phyloP scores from a whole-genome alignment of 2,797 vertebrate species.

The Lateolabrax maculatus region DNA sequence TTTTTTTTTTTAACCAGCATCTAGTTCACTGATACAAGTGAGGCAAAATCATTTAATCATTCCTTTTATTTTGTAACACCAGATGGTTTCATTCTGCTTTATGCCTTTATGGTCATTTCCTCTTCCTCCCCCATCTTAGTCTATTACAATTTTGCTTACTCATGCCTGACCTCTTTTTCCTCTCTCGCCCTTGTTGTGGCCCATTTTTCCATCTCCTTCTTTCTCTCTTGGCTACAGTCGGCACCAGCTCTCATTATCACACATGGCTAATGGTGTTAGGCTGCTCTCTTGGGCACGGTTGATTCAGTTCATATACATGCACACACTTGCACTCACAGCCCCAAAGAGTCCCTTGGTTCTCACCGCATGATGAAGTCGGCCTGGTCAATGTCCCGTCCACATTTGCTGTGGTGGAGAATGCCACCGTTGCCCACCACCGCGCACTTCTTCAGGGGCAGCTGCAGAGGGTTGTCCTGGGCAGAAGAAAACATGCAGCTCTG shows the following conservation, averaged over 20 bases:
- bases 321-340: not conserved
- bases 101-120: not conserved
- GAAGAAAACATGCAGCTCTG: not conserved
- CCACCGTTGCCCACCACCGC: constrained; percentile 97
- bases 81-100: constrained; percentile 28
- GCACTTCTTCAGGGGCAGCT: constrained; percentile 94
- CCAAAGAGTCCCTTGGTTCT: constrained; percentile 31
- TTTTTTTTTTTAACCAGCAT: not conserved
- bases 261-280: constrained; percentile 16
- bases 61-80: not conserved
- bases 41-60: not conserved
- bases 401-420: constrained; percentile 93
- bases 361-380: constrained; percentile 97
- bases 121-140: not conserved
- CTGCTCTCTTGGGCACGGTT: constrained; percentile 12
- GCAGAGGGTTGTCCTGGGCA: constrained; percentile 92
- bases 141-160: constrained; percentile 14
- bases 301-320: constrained; percentile 4
- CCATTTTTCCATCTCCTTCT: constrained; percentile 33
- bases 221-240: constrained; percentile 5
- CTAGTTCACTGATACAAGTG: not conserved
- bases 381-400: constrained; percentile 92
- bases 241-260: constrained; percentile 51
- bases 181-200: constrained; percentile 13
- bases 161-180: constrained; percentile 15